These are phyloP conservation scores for Ernsta delagoae DNA, from an alignment of 2,888 invertebrate species.

Conservation along the genomic window DNA sequence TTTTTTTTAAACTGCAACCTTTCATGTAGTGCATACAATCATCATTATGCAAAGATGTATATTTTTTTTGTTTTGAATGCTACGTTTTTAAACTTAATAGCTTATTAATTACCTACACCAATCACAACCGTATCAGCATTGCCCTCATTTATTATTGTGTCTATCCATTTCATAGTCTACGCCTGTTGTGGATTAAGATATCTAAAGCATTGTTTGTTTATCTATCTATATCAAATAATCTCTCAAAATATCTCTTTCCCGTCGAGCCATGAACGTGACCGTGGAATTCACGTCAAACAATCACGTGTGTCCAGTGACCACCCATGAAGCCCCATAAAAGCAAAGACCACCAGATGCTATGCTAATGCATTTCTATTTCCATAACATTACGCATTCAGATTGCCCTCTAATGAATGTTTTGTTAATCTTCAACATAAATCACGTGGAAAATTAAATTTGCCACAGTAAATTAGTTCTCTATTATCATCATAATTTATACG, in stretches of 20 bases:
- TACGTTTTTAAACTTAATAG: too few relatives aligned
- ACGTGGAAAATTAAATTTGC: conserved; percentile 12
- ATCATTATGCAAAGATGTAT: neutral
- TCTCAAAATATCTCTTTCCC: conserved; percentile 45
- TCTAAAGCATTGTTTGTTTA: neutral
- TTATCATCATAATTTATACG: neutral
- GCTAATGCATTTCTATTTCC: conserved; percentile 22
- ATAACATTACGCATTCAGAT: too few relatives aligned
- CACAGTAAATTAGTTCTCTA: neutral
- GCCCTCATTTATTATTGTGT: neutral
- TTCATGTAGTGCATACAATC: neutral
- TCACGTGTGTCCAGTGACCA: conserved; percentile 56
- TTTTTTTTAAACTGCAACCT: neutral
- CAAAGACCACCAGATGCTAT: conserved; percentile 21
- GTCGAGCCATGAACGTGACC: conserved; percentile 70
- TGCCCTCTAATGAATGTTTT: neutral
- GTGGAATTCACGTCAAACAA: conserved; percentile 58
- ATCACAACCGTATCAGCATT: too few relatives aligned
- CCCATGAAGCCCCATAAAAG: conserved; percentile 66
- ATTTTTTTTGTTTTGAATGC: too few relatives aligned
- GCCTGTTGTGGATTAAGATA: neutral
- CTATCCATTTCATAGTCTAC: neutral
- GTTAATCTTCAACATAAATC: neutral
- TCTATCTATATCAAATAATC: neutral
- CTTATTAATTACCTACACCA: too few relatives aligned